Conservation (phyloP, 1,140 invertebrate species). For the Ooceraea biroi region DNA sequence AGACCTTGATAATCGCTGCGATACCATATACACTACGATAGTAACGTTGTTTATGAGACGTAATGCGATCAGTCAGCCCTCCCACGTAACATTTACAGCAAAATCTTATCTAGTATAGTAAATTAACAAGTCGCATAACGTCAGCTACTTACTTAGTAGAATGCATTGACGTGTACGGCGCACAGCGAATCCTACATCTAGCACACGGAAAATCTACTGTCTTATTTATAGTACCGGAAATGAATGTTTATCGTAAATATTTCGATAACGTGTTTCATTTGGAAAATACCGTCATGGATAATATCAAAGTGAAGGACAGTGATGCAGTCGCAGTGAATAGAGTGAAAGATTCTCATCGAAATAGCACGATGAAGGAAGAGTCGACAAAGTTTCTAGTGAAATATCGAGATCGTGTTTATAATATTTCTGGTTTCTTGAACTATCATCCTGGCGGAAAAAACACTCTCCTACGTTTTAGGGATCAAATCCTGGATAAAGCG, state of each 20-base stretch:
- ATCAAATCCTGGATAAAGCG: conserved; percentile 85
- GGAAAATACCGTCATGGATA: too few relatives aligned
- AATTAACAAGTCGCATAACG: conserved; percentile 45
- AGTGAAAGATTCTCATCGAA: too few relatives aligned
- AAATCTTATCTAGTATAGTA: conserved; percentile 45
- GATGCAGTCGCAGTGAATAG: not conserved
- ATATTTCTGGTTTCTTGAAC: conserved; percentile 87
- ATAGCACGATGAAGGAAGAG: not conserved
- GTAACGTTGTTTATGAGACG: conserved; percentile 5
- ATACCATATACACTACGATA: conserved; percentile 13
- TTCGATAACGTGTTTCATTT: not conserved
- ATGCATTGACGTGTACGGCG: not conserved
- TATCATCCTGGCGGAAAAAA: conserved; percentile 89
- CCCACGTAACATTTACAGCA: conserved; percentile 41
- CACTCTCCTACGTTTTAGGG: conserved; percentile 85
- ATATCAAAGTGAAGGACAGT: not conserved
- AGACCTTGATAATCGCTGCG: conserved; percentile 40
- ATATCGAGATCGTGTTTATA: conserved; percentile 86
- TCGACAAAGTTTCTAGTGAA: conserved; percentile 84
- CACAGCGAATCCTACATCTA: not conserved
- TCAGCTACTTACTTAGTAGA: conserved; percentile 22
- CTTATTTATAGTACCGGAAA: not conserved
- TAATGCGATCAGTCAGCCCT: conserved; percentile 31
- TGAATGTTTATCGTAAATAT: not conserved
- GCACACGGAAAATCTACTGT: not conserved